A percentile compares a stretch with the other conserved stretches of the same genome.
These are phyloP conservation scores for Cyclophora punctaria DNA, from an alignment of 2,888 invertebrate genomes.

Conservation along the genomic window DNA sequence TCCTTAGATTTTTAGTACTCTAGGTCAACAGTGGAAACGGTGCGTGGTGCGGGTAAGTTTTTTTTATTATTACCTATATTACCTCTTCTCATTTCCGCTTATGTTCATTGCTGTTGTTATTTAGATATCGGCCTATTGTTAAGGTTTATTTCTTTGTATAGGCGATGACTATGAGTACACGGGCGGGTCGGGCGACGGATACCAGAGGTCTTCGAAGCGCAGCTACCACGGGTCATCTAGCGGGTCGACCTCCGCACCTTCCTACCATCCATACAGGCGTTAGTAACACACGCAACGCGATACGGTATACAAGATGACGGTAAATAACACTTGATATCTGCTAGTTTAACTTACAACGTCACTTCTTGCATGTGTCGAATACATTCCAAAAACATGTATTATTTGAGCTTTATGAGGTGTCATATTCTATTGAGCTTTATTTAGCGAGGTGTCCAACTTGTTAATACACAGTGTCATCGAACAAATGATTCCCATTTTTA, in stretches of 20 bases:
- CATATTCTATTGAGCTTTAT: no score
- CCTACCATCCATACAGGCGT: slow-evolving; percentile 70
- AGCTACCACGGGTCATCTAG: slow-evolving; percentile 55
- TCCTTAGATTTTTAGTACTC: slow-evolving; percentile 1
- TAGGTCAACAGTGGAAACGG: slow-evolving; percentile 35
- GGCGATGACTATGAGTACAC: slow-evolving; percentile 71
- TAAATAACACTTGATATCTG: slow-evolving; percentile 8
- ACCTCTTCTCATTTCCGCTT: slow-evolving; percentile 15
- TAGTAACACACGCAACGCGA: slow-evolving; percentile 31
- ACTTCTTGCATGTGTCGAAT: no score
- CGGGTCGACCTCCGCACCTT: slow-evolving; percentile 54
- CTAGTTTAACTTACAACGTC: slow-evolving; percentile 4
- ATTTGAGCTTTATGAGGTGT: no score
- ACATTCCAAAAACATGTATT: no score
- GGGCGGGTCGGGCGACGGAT: slow-evolving; percentile 67
- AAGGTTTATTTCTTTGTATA: slow-evolving; percentile 22
- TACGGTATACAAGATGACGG: slow-evolving; percentile 18
- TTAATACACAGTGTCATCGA: no score
- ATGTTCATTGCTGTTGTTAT: slow-evolving; percentile 15
- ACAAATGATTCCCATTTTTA: no score
- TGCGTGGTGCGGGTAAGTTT: slow-evolving; percentile 71
- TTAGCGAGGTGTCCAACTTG: no score
- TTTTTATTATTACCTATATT: slow-evolving; percentile 25
- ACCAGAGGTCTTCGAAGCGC: slow-evolving; percentile 63
- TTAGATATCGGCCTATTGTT: slow-evolving; percentile 4